phyloP scores from a whole-genome alignment of 2,888 invertebrate species.

The Hecatera dysodea region DNA sequence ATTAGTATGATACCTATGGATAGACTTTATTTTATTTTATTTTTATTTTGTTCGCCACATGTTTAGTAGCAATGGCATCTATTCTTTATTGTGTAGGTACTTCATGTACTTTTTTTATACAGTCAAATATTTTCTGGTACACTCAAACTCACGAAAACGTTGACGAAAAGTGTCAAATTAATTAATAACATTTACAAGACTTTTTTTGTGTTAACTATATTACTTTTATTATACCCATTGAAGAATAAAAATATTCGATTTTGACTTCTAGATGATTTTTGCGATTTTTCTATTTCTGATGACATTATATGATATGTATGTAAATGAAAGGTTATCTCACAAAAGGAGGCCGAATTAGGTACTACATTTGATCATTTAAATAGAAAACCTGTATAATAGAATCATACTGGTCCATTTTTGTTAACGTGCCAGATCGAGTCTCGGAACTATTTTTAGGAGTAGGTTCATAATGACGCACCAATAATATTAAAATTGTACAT shows the following conservation, averaged over 20 bases:
- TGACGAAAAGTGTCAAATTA: not conserved
- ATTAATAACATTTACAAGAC: not conserved
- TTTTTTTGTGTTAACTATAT: not conserved
- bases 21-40: too few species aligned
- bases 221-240: not conserved
- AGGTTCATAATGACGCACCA: too few species aligned
- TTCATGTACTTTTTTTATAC: too few species aligned
- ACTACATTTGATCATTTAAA: not conserved
- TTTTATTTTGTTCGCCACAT: too few species aligned
- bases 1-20: too few species aligned
- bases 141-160: not conserved
- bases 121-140: too few species aligned
- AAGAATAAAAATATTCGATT: not conserved
- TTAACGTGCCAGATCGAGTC: not conserved
- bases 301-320: constrained; percentile 5
- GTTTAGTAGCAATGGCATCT: too few species aligned
- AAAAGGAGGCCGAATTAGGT: not conserved
- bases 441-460: not conserved
- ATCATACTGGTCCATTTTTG: constrained; percentile 3
- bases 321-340: constrained; percentile 7
- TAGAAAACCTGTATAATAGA: not conserved
- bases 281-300: not conserved
- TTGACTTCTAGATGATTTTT: not conserved
- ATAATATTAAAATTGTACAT: not conserved
- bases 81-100: too few species aligned